Evolutionary conservation across 2,113 vertebrate species (phyloP).

Genomic region (Paradisaea rubra): DNA sequence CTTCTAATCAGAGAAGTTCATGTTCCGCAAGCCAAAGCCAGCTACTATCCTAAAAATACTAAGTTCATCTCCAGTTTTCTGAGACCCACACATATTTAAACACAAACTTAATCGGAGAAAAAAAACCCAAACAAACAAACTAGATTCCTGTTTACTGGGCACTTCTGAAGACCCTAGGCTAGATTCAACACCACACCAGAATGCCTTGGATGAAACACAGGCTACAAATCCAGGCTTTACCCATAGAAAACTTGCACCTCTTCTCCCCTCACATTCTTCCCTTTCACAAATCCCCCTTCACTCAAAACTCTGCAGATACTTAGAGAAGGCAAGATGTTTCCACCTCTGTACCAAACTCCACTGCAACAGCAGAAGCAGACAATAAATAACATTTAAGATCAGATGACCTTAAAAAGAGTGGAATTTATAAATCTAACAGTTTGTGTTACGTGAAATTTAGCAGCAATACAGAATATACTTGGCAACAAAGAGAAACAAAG

Average conservation of each 20-base stretch:
- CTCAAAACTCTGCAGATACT: background rate
- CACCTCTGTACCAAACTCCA: background rate
- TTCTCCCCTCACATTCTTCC: background rate
- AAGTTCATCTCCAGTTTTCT: background rate
- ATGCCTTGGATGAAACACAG: background rate
- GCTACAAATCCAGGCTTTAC: background rate
- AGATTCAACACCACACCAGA: background rate
- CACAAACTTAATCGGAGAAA: background rate
- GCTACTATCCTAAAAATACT: background rate
- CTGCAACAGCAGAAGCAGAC: background rate
- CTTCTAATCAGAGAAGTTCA: background rate
- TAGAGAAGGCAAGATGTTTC: background rate
- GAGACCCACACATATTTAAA: background rate
- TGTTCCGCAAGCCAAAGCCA: background rate
- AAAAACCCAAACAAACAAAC: background rate
- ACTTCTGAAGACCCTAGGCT: background rate
- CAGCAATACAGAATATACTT: background rate
- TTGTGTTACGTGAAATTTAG: background rate
- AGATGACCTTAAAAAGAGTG: background rate
- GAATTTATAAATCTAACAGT: background rate
- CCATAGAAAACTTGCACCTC: accelerated
- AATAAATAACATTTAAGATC: background rate
- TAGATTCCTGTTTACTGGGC: background rate
- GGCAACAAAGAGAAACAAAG: background rate
- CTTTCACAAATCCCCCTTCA: background rate